A percentile compares a stretch with the other conserved stretches of the same genome.
Evolutionary conservation across 2,888 invertebrate species (phyloP).

Genomic region (Helleia helle): DNA sequence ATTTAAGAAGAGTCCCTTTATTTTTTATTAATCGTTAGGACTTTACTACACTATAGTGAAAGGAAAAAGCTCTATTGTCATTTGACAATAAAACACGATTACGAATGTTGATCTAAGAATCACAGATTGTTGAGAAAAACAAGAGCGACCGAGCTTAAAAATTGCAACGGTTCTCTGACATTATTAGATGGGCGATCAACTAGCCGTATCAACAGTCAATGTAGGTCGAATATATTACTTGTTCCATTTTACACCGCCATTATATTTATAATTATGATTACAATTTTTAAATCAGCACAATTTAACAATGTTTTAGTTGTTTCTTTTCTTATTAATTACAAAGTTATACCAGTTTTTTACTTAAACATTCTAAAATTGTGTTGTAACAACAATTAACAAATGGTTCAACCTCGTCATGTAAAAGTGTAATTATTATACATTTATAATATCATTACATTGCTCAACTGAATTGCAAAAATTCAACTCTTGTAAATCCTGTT

Average conservation of each 20-base stretch:
- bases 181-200: constrained; percentile 62
- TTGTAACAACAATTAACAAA: constrained; percentile 6
- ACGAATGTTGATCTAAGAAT: neutral
- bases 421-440: constrained; percentile 6
- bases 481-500: constrained; percentile 14
- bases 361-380: neutral
- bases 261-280: constrained; percentile 1
- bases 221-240: constrained; percentile 52
- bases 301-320: neutral
- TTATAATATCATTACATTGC: neutral
- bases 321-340: neutral
- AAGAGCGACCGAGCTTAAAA: constrained; percentile 23
- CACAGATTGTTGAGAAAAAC: neutral
- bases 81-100: neutral
- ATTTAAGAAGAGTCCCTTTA: no score
- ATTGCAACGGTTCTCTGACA: constrained; percentile 48
- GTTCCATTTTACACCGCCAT: constrained; percentile 31
- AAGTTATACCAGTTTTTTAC: neutral
- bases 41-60: no score
- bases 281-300: neutral
- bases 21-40: no score
- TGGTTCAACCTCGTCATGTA: constrained; percentile 5
- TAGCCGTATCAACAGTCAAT: constrained; percentile 39
- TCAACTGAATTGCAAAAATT: neutral
- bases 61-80: no score